Evolutionary conservation across 2,797 vertebrate species (phyloP).

Genomic region (Bradypodion pumilum): DNA sequence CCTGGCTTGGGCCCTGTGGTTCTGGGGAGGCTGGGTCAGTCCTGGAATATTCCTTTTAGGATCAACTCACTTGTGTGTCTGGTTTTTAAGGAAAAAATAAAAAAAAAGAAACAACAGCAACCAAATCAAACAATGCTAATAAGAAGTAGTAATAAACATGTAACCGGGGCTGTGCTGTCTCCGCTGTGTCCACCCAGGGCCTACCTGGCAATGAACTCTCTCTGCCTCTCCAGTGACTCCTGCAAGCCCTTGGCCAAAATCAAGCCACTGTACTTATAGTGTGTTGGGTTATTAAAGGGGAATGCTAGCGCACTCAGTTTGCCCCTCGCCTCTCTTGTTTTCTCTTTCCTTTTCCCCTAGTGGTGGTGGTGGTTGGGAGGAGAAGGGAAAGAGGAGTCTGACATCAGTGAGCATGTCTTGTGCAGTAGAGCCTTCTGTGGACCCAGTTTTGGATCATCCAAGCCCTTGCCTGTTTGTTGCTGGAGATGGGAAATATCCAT

Average conservation of each 20-base stretch:
- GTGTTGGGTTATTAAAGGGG: conserved; percentile 68
- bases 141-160: conserved; percentile 33
- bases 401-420: neutral
- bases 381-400: neutral
- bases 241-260: conserved; percentile 45
- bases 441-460: neutral
- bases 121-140: conserved; percentile 37
- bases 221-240: conserved; percentile 35
- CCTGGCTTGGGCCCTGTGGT: conserved; percentile 29
- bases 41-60: conserved; percentile 41
- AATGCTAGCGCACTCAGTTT: conserved; percentile 64
- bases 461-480: neutral
- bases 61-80: conserved; percentile 34
- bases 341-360: neutral
- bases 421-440: neutral
- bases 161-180: conserved; percentile 3
- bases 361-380: neutral
- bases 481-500: neutral
- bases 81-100: conserved; percentile 39
- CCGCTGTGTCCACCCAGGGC: neutral
- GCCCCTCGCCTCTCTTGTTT: conserved; percentile 8
- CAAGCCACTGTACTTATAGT: conserved; percentile 56
- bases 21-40: conserved; percentile 1
- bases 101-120: conserved; percentile 1
- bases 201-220: conserved; percentile 11